Evolutionary conservation across 2,113 vertebrate genomes (phyloP), one percentile per base, ranked within the genome.

Genomic region (Nicator chloris): DNA sequence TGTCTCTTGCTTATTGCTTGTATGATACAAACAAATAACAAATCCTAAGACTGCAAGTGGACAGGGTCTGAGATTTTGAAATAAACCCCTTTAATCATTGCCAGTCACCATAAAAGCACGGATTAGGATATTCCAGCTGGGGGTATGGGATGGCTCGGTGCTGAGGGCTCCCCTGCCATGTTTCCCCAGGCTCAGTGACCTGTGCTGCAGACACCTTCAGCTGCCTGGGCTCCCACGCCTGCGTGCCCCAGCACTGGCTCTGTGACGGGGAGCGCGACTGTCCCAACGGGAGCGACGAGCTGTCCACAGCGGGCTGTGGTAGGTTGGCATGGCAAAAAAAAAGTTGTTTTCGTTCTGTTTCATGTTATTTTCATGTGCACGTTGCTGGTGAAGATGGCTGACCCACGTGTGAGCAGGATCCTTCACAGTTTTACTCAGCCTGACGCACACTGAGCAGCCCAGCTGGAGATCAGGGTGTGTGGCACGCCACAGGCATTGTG

Each of bases 241-340:
- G 99, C 26, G 99, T 99, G 64, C 99, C 99, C 4, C 98, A 95
- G 40, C 99, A 98, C 92, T 99, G 99, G 99, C 99, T 99, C 53
- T 99, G 99, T 71, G 99, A 99, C 1, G 99, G 99, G 5, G 99
- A 99, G 86, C 97, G 99, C 28, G 99, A 99, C 95, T 99, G 99
- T 90, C 99, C 99, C 14, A 97, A 99, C 18, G 99, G 99, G 21
- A 99, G 99, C 1, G 99, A 99, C 21, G 99, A 99, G 65, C 98
- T 99, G 10, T 98, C 99, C 11, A 98, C 98, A 18, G 99, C 99
- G 11, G 99, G 99, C 95, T 99, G 99, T 21, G 99, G 99, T 99
- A 98, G 5, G 97, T 63, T 18, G 12, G 63, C 42, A 44, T 44
- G 42, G 42, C 42, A 44, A 44, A 44, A n/a, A n/a, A n/a, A n/a